Conservation (phyloP, 2,888 invertebrate genomes). For the Hirtodrosophila alboralis region DNA sequence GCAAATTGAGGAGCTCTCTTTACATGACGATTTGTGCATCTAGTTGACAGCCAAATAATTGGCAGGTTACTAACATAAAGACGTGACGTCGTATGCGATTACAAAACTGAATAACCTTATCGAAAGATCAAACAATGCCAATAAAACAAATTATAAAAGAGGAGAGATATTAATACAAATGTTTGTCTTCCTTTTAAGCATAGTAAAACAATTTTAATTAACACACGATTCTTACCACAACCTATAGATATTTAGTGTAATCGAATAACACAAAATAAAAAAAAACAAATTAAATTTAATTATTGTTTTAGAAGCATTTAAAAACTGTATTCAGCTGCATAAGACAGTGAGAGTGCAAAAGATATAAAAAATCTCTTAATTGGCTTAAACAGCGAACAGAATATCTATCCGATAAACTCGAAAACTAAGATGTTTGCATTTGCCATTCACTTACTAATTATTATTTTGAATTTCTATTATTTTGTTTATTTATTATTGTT, state of each 20-base stretch:
- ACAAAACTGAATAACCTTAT: conserved; percentile 47
- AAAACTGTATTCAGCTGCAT: too few species aligned
- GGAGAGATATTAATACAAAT: neutral
- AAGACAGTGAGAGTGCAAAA: too few species aligned
- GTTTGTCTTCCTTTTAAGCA: too few species aligned
- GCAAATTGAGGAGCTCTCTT: conserved; percentile 32
- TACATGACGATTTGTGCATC: conserved; percentile 32
- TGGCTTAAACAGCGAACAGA: neutral
- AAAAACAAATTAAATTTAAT: too few species aligned
- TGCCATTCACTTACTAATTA: conserved; percentile 26
- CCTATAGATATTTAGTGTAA: too few species aligned
- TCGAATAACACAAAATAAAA: too few species aligned
- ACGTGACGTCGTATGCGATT: conserved; percentile 58
- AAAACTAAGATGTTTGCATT: too few species aligned
- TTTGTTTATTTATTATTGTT: conserved; percentile 16
- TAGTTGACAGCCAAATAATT: conserved; percentile 64
- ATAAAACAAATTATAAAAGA: conserved; percentile 13
- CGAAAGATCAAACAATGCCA: conserved; percentile 36
- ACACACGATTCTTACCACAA: too few species aligned
- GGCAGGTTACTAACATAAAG: conserved; percentile 66
- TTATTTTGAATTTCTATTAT: conserved; percentile 30
- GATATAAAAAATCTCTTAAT: too few species aligned
- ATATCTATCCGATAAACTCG: too few species aligned
- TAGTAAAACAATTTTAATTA: too few species aligned
- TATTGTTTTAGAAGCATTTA: too few species aligned